Percentiles rank a stretch among this genome's conserved stretches.
Evolutionary conservation across 2,113 vertebrate genomes (phyloP).

Genomic region (Gopherus flavomarginatus): DNA sequence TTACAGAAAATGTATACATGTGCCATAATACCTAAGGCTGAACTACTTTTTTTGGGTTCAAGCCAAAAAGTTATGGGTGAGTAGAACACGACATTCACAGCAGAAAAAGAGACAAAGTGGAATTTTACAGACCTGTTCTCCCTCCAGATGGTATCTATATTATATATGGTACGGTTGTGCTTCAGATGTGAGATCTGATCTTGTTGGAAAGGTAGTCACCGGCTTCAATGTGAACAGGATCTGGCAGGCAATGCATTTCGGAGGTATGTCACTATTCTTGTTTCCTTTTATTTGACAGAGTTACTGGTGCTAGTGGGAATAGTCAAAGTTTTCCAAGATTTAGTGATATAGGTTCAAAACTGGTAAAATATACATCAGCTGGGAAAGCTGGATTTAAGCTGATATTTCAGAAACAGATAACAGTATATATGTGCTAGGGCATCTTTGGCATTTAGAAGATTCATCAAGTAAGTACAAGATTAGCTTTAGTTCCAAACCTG

Average conservation of each 20-base stretch:
- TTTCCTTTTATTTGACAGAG: background rate
- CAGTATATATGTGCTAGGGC: background rate
- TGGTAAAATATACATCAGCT: background rate
- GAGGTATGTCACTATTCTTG: rapidly evolving
- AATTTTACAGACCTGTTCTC: background rate
- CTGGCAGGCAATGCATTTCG: background rate
- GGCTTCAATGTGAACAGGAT: background rate
- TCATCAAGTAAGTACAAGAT: background rate
- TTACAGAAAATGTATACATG: constrained; percentile 40
- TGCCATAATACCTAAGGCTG: background rate
- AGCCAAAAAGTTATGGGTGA: background rate
- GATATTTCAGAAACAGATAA: background rate
- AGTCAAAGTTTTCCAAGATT: background rate
- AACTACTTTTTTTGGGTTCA: constrained; percentile 52
- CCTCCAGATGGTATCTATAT: background rate
- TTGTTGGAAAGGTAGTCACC: background rate
- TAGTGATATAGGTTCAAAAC: background rate
- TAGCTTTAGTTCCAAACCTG: background rate
- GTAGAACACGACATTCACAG: background rate
- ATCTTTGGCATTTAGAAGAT: background rate
- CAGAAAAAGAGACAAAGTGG: rapidly evolving
- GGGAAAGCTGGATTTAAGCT: background rate
- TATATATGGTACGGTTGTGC: background rate
- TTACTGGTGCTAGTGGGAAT: background rate
- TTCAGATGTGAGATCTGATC: background rate